Percentiles rank a stretch among this genome's conserved stretches.
Conservation (phyloP, 2,888 invertebrate genomes). For the Hipparchia sbordonii region DNA sequence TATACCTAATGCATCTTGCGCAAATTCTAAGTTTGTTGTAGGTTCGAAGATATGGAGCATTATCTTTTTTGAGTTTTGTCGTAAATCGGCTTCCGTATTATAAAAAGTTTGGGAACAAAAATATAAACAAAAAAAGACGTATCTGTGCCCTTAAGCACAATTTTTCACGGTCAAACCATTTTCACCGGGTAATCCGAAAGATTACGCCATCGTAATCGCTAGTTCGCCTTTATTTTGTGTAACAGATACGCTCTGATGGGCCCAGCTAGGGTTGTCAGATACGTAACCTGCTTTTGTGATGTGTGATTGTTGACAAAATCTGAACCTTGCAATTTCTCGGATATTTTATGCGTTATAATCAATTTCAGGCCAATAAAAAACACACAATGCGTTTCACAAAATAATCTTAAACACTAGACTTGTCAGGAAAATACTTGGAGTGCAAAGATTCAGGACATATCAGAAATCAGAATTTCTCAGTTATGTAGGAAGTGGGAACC, state of each 20-base stretch:
- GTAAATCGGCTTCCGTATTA: constrained; percentile 10
- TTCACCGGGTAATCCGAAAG: constrained; percentile 53
- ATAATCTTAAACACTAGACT: too few relatives aligned
- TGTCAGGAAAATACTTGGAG: too few relatives aligned
- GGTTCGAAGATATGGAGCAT: background rate
- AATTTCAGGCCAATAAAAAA: background rate
- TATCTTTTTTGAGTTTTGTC: constrained; percentile 10
- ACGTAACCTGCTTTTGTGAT: background rate
- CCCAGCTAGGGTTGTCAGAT: constrained; percentile 11
- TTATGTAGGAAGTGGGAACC: background rate
- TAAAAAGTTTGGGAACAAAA: constrained; percentile 18
- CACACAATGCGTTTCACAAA: too few relatives aligned
- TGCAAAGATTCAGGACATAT: too few relatives aligned
- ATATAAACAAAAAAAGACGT: constrained; percentile 37
- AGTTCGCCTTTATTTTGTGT: constrained; percentile 52
- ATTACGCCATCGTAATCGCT: constrained; percentile 54
- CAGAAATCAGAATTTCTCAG: background rate
- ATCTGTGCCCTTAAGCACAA: constrained; percentile 47
- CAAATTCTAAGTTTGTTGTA: too few relatives aligned
- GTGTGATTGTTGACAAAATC: background rate
- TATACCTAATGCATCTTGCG: too few relatives aligned
- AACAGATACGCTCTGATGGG: constrained; percentile 64
- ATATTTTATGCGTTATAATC: background rate
- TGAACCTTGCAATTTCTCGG: background rate
- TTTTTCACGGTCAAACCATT: constrained; percentile 68